phyloP scores from a whole-genome alignment of 1,140 invertebrate genomes.

The Drosophila parabipectinata region DNA sequence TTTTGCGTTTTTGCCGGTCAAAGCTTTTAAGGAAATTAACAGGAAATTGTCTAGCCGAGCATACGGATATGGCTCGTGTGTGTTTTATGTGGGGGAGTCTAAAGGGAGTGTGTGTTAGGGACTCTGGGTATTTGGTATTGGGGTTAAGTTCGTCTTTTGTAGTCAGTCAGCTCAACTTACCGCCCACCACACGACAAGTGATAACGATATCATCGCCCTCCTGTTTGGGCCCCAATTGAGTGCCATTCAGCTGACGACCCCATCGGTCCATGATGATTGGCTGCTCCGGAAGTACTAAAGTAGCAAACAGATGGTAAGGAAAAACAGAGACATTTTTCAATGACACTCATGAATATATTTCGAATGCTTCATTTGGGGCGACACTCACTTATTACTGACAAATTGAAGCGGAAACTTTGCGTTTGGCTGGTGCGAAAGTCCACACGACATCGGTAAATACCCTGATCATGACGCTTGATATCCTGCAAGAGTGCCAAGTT shows the following conservation, averaged over 20 bases:
- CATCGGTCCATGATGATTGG: conserved; percentile 92
- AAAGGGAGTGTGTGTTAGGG: conserved; percentile 8
- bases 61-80: conserved; percentile 64
- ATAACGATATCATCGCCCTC: conserved; percentile 88
- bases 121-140: conserved; percentile 17
- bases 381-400: conserved; percentile 94
- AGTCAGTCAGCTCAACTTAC: conserved; percentile 83
- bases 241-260: conserved; percentile 89
- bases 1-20: conserved; percentile 53
- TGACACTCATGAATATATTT: conserved; percentile 23
- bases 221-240: conserved; percentile 91
- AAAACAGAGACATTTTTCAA: conserved; percentile 21
- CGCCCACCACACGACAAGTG: conserved; percentile 86
- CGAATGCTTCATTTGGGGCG: conserved; percentile 35
- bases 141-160: conserved; percentile 57
- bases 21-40: conserved; percentile 84
- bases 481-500: conserved; percentile 85
- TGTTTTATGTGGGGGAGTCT: conserved; percentile 1
- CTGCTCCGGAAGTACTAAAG: conserved; percentile 92
- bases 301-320: conserved; percentile 30
- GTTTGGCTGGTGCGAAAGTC: conserved; percentile 95
- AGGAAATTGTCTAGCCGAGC: conserved; percentile 81
- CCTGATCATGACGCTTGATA: conserved; percentile 92
- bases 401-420: conserved; percentile 93
- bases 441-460: conserved; percentile 93